Percentiles rank a stretch among this genome's conserved stretches.
Evolutionary conservation across 2,888 invertebrate species (phyloP).

Genomic region (Parelbella ahira): DNA sequence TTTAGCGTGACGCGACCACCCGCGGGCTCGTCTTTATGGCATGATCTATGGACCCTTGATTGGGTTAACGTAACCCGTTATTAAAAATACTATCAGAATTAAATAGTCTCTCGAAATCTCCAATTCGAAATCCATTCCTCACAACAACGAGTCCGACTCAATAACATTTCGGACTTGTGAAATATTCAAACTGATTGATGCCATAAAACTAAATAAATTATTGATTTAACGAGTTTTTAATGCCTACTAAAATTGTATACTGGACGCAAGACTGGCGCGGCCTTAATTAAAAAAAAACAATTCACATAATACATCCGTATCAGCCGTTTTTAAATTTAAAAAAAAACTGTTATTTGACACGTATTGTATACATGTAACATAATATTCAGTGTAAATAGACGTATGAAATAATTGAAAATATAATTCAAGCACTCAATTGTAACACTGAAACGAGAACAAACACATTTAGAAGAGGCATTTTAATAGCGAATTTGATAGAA

Average conservation of each 20-base stretch:
- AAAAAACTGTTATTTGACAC: too few relatives aligned
- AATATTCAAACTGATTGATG: conserved; percentile 17
- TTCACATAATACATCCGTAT: too few relatives aligned
- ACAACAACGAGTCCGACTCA: conserved; percentile 6
- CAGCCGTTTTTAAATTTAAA: too few relatives aligned
- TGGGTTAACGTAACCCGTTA: conserved; percentile 22
- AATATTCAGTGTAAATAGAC: too few relatives aligned
- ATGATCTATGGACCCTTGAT: conserved; percentile 28
- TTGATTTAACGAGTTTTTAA: conserved; percentile 15
- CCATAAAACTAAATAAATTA: conserved; percentile 19
- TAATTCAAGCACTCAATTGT: too few relatives aligned
- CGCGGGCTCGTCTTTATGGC: conserved; percentile 30
- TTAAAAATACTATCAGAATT: conserved; percentile 14
- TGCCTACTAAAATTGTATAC: conserved; percentile 3
- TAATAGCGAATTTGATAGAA: too few relatives aligned
- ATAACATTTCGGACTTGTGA: conserved; percentile 15
- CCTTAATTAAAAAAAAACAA: too few relatives aligned
- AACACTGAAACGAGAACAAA: too few relatives aligned
- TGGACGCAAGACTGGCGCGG: too few relatives aligned
- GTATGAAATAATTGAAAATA: too few relatives aligned
- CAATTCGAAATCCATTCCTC: conserved; percentile 23
- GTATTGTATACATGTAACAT: too few relatives aligned
- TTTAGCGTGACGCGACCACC: conserved; percentile 38
- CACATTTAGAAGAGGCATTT: too few relatives aligned
- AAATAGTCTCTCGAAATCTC: conserved; percentile 12